These are phyloP conservation scores for Rhinichthys klamathensis DNA, from an alignment of 2,113 vertebrate genomes.

Conservation along the genomic window DNA sequence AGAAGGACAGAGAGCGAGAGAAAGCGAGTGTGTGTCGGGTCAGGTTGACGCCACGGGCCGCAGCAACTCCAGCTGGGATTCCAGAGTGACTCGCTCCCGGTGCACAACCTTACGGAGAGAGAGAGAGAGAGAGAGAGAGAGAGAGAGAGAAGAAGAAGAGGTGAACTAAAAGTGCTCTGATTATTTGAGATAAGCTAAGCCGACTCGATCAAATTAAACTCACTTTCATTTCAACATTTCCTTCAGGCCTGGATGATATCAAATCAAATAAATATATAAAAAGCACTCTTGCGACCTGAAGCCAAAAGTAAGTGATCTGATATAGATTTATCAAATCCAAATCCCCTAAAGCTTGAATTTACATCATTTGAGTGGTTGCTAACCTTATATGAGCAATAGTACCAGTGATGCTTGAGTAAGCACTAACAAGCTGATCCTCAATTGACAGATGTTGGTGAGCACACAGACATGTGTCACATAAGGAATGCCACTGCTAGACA, in stretches of 20 bases:
- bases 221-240: neutral
- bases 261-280: neutral
- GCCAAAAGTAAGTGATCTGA: neutral
- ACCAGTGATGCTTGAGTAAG: neutral
- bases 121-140: conserved; percentile 21
- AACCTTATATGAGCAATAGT: neutral
- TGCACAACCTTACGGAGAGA: conserved; percentile 85
- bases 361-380: neutral
- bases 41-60: conserved; percentile 87
- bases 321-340: neutral
- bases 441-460: neutral
- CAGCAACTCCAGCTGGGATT: conserved; percentile 90
- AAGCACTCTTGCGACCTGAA: neutral
- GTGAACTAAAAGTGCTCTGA: neutral
- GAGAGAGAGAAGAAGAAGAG: conserved; percentile 26
- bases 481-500: conserved; percentile 1
- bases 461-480: neutral
- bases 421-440: conserved; percentile 9
- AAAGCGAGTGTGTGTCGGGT: conserved; percentile 57
- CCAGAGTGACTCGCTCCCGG: conserved; percentile 90
- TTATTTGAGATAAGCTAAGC: neutral
- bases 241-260: neutral
- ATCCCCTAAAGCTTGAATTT: neutral
- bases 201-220: neutral
- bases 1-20: neutral